phyloP scores from a whole-genome alignment of 2,113 vertebrate species.

The Elephas maximus region DNA sequence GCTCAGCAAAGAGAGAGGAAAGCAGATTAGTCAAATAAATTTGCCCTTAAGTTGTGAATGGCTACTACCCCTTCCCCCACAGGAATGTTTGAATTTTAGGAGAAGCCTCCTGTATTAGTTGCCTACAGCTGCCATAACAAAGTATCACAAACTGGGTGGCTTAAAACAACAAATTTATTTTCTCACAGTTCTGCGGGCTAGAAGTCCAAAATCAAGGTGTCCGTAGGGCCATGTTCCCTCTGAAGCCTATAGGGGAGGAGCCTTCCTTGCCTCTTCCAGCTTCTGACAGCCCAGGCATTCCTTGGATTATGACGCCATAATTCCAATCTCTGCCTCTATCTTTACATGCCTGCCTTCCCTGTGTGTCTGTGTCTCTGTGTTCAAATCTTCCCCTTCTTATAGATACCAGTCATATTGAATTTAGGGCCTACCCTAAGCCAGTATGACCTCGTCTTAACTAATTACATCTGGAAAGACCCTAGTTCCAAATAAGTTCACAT shows the following conservation, averaged over 20 bases:
- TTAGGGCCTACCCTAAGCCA: neutral
- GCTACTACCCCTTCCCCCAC: neutral
- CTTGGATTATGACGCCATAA: neutral
- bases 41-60: neutral
- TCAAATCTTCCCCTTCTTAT: neutral
- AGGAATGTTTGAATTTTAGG: constrained; percentile 19
- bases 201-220: neutral
- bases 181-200: neutral
- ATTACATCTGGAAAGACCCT: neutral
- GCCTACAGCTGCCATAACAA: neutral
- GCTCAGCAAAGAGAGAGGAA: neutral
- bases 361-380: neutral
- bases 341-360: neutral
- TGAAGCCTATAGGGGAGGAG: neutral
- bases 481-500: neutral
- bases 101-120: neutral
- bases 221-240: neutral
- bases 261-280: neutral
- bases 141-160: neutral
- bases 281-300: neutral
- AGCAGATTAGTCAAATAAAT: neutral
- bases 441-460: neutral
- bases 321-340: neutral
- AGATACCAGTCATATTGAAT: neutral
- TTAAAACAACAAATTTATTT: neutral